Percentiles rank a stretch among this genome's conserved stretches.
Evolutionary conservation across 2,888 invertebrate species (phyloP).

Genomic region (Platynereis dumerilii): DNA sequence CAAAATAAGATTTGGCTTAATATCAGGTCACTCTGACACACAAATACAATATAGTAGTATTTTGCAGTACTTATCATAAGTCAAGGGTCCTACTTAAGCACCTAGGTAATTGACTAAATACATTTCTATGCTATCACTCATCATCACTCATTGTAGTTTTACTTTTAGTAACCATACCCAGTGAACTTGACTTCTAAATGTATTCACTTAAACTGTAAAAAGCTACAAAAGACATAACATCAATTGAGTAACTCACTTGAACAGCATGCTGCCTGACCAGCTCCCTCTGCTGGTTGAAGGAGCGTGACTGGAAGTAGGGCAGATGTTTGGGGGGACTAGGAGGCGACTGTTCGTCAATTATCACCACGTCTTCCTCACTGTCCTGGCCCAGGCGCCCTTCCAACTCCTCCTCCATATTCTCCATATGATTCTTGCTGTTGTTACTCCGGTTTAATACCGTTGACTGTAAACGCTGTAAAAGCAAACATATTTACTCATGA

Average conservation of each 20-base stretch:
- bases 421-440: slow-evolving; percentile 67
- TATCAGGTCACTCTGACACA: no score
- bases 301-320: slow-evolving; percentile 13
- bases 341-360: slow-evolving; percentile 13
- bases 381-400: slow-evolving; percentile 60
- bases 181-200: no score
- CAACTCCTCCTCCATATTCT: slow-evolving; percentile 66
- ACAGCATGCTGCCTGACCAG: slow-evolving; percentile 6
- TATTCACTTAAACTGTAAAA: no score
- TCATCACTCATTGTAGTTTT: no score
- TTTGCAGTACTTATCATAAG: no score
- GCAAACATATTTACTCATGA: neutral
- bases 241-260: slow-evolving; percentile 1
- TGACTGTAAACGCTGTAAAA: slow-evolving; percentile 80
- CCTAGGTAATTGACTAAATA: no score
- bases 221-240: no score
- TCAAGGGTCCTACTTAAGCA: no score
- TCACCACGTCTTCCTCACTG: neutral
- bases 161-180: no score
- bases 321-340: neutral
- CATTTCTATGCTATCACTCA: no score
- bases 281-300: slow-evolving; percentile 14
- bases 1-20: no score
- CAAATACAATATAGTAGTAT: no score
- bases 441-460: slow-evolving; percentile 82